Conservation (phyloP, 2,888 invertebrate genomes). For the Chydorus sphaericus region DNA sequence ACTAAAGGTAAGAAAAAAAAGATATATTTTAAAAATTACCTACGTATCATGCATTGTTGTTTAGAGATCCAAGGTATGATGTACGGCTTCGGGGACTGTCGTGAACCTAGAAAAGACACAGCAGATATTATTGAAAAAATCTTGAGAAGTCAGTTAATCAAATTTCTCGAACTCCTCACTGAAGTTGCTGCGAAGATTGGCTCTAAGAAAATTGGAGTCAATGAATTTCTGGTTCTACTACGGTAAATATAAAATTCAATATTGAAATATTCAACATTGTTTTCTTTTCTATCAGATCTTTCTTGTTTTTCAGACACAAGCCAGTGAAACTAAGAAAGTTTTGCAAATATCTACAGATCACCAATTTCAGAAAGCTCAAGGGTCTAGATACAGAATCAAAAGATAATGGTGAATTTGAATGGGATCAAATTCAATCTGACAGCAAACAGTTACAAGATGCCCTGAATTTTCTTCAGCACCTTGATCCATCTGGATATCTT, state of each 20-base stretch:
- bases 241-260: neutral
- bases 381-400: neutral
- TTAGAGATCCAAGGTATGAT: conserved; percentile 71
- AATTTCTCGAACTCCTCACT: conserved; percentile 58
- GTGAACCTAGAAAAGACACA: conserved; percentile 62
- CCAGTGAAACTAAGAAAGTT: conserved; percentile 58
- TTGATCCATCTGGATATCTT: conserved; percentile 31
- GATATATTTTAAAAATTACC: too few relatives aligned
- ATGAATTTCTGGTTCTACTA: conserved; percentile 65
- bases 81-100: conserved; percentile 86
- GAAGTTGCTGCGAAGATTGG: conserved; percentile 47
- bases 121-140: conserved; percentile 72
- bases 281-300: too few relatives aligned
- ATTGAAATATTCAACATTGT: neutral
- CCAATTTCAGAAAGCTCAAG: neutral
- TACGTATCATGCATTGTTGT: too few relatives aligned
- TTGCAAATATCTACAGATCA: conserved; percentile 46
- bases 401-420: neutral
- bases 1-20: too few relatives aligned
- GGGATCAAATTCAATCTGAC: neutral
- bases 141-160: conserved; percentile 61
- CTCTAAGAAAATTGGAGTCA: conserved; percentile 36
- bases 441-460: conserved; percentile 26
- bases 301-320: conserved; percentile 45
- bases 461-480: conserved; percentile 29